Conservation (phyloP, 2,797 vertebrate species). For the Sebastes kiyomatsui region DNA sequence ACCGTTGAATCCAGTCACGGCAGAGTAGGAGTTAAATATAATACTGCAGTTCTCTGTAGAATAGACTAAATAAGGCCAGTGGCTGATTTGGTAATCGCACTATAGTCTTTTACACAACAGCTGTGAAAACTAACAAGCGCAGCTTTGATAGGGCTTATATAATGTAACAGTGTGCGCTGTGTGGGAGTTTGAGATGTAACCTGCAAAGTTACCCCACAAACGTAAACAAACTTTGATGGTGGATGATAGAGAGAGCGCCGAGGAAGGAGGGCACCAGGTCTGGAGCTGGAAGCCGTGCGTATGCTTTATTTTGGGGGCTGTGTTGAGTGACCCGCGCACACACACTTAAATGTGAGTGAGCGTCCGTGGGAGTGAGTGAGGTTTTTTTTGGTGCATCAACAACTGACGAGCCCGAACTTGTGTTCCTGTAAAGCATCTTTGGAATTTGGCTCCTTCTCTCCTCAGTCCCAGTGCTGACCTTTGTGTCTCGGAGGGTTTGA, state of each 20-base stretch:
- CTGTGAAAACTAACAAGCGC: constrained; percentile 35
- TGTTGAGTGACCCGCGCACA: constrained; percentile 49
- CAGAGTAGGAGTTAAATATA: constrained; percentile 29
- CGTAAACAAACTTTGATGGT: constrained; percentile 74
- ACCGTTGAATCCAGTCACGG: not conserved
- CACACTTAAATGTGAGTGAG: constrained; percentile 26
- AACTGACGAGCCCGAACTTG: constrained; percentile 69
- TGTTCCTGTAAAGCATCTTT: constrained; percentile 67
- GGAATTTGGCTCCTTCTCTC: constrained; percentile 74
- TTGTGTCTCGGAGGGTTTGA: constrained; percentile 36
- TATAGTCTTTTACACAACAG: constrained; percentile 56
- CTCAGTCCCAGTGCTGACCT: constrained; percentile 23
- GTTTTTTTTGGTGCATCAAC: constrained; percentile 43
- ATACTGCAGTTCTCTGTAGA: constrained; percentile 16
- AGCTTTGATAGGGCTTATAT: constrained; percentile 65
- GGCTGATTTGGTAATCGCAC: constrained; percentile 41
- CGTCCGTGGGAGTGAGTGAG: constrained; percentile 54
- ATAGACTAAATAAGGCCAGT: constrained; percentile 20
- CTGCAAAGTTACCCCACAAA: constrained; percentile 68
- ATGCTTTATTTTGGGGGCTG: constrained; percentile 22
- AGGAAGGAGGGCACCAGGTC: constrained; percentile 48
- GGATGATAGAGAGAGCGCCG: constrained; percentile 31
- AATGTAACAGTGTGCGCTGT: constrained; percentile 53
- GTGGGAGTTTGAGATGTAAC: constrained; percentile 71
- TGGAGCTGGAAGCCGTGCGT: constrained; percentile 15